Evolutionary conservation across 2,797 vertebrate genomes (phyloP).

Genomic region (Clarias fuscus): DNA sequence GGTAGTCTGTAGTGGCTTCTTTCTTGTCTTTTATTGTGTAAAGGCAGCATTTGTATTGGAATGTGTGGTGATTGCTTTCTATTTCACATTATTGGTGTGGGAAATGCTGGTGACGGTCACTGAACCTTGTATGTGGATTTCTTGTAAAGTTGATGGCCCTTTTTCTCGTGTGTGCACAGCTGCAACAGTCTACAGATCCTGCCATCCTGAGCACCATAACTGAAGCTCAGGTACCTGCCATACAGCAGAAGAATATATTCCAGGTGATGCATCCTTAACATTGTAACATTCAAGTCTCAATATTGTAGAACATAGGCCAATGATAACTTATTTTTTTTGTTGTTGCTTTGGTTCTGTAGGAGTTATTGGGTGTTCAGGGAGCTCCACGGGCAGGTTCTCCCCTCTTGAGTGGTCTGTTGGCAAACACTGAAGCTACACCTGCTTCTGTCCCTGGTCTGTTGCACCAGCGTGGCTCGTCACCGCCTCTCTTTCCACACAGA

Average conservation of each 20-base stretch:
- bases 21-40: not conserved
- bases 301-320: not conserved
- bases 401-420: conserved; percentile 82
- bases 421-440: conserved; percentile 72
- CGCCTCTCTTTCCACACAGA: conserved; percentile 85
- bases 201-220: conserved; percentile 75
- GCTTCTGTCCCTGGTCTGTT: conserved; percentile 71
- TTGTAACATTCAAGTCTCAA: too few species aligned
- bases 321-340: too few species aligned
- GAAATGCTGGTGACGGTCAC: not conserved
- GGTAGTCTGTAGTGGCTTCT: not conserved
- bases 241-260: conserved; percentile 87
- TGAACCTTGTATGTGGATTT: not conserved
- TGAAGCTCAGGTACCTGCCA: conserved; percentile 77
- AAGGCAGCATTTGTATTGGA: not conserved
- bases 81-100: conserved; percentile 13
- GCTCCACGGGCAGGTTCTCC: conserved; percentile 79
- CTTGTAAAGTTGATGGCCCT: conserved; percentile 1
- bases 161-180: conserved; percentile 45
- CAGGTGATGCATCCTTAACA: conserved; percentile 74
- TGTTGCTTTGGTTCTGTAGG: conserved; percentile 69
- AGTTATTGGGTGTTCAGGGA: conserved; percentile 83
- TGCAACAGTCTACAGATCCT: conserved; percentile 82
- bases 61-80: not conserved
- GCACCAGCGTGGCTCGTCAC: conserved; percentile 83